A percentile compares a stretch with the other conserved stretches of the same genome.
Evolutionary conservation across 35 echinoderm and acorn worm genomes (phyloP).

Genomic region (Apostichopus japonicus): DNA sequence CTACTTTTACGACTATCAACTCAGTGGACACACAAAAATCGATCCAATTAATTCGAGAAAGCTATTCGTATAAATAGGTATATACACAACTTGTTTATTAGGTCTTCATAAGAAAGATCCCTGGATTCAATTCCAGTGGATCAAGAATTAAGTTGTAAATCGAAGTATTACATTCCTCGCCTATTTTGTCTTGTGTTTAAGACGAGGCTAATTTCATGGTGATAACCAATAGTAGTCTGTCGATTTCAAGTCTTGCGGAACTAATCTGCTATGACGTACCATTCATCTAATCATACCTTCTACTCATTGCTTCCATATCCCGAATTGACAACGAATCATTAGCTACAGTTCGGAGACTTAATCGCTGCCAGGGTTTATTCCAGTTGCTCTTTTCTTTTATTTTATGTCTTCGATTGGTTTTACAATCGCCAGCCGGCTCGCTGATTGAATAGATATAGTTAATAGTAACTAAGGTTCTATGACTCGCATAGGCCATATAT

Average conservation of each 20-base stretch:
- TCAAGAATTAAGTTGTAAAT: constrained; percentile 11
- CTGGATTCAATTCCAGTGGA: background rate
- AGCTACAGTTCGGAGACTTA: background rate
- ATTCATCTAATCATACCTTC: constrained; percentile 1
- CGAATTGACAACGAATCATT: background rate
- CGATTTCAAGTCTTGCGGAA: constrained; percentile 19
- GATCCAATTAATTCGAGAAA: constrained; percentile 28
- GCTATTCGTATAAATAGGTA: background rate
- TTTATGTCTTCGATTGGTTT: no score
- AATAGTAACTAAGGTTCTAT: no score
- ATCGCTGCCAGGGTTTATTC: background rate
- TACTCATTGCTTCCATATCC: background rate
- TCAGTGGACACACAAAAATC: constrained; percentile 1
- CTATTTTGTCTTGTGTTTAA: constrained; percentile 12
- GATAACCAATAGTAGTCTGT: constrained; percentile 4
- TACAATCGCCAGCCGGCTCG: no score
- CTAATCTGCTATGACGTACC: constrained; percentile 29
- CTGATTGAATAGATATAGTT: no score
- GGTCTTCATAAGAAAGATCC: background rate
- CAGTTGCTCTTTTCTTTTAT: background rate
- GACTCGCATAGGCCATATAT: no score
- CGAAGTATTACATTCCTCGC: constrained; percentile 27
- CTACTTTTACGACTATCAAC: background rate
- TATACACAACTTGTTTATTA: constrained; percentile 26
- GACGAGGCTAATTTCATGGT: constrained; percentile 14